Evolutionary conservation across 2,888 invertebrate species (phyloP).

Genomic region (Phyllotreta cruciferae): DNA sequence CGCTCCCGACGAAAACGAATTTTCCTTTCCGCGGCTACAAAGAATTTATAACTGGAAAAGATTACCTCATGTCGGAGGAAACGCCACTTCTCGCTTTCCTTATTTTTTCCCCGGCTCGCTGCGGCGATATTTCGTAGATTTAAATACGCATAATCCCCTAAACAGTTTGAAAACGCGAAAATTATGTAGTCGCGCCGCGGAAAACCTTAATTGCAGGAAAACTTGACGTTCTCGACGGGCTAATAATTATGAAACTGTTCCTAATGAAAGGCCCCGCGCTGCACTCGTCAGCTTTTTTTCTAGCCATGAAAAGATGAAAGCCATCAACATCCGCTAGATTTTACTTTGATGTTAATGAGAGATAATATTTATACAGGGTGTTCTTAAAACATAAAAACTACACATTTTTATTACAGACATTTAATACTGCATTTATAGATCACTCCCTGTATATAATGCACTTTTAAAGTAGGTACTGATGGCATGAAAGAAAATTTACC

Average conservation of each 20-base stretch:
- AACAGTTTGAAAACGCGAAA: slow-evolving; percentile 14
- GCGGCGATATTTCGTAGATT: slow-evolving; percentile 3
- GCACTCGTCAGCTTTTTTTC: neutral
- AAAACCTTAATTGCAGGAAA: slow-evolving; percentile 19
- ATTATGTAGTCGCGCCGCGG: slow-evolving; percentile 3
- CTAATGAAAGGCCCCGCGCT: neutral
- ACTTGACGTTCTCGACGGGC: slow-evolving; percentile 3
- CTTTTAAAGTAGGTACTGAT: too few species aligned
- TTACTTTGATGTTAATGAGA: too few species aligned
- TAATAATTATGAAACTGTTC: slow-evolving; percentile 10
- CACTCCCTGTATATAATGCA: too few species aligned
- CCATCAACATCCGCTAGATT: neutral
- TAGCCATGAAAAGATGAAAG: slow-evolving; percentile 10
- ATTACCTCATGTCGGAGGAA: slow-evolving; percentile 9
- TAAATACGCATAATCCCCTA: slow-evolving; percentile 17
- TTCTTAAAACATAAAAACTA: too few species aligned
- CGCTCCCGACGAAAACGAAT: slow-evolving; percentile 5
- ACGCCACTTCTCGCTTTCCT: slow-evolving; percentile 8
- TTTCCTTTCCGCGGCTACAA: slow-evolving; percentile 14
- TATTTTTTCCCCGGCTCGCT: neutral
- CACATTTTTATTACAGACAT: too few species aligned
- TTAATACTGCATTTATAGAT: too few species aligned
- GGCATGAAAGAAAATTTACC: too few species aligned
- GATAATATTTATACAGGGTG: too few species aligned
- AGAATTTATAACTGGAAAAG: slow-evolving; percentile 14